Evolutionary conservation across 2,113 vertebrate genomes (phyloP).

Genomic region (Trogon surrucura): DNA sequence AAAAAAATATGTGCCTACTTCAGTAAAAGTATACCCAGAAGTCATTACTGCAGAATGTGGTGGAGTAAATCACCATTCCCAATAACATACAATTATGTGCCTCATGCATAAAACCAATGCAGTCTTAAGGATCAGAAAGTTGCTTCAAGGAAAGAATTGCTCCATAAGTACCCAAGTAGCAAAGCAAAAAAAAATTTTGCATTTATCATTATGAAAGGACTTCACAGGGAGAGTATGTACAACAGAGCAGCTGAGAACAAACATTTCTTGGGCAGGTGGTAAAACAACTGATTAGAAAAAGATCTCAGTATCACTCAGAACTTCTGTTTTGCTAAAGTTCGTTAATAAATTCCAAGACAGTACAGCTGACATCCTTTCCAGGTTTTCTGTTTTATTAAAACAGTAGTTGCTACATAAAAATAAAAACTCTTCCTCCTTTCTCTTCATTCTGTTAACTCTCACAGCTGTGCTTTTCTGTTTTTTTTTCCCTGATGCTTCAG

Average conservation of each 20-base stretch:
- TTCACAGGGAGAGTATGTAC: not conserved
- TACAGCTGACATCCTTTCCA: not conserved
- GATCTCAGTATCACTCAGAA: not conserved
- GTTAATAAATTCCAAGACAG: not conserved
- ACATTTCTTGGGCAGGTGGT: not conserved
- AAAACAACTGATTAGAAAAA: not conserved
- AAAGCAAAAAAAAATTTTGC: not conserved
- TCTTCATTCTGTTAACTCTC: not conserved
- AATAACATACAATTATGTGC: not conserved
- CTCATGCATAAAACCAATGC: not conserved
- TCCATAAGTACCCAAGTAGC: not conserved
- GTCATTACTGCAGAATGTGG: not conserved
- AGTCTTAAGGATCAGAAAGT: not conserved
- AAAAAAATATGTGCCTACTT: not conserved
- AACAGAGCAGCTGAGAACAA: not conserved
- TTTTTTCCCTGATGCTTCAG: not conserved
- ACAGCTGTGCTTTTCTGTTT: not conserved
- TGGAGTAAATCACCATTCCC: not conserved
- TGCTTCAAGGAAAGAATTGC: not conserved
- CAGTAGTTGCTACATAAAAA: not conserved
- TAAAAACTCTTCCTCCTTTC: too few relatives aligned
- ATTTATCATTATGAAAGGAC: not conserved
- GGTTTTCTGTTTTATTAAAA: not conserved
- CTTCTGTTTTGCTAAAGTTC: not conserved
- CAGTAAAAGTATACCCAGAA: not conserved